A percentile compares a stretch with the other conserved stretches of the same genome.
phyloP scores from a whole-genome alignment of 2,797 vertebrate genomes.

The Poecilia gillii region DNA sequence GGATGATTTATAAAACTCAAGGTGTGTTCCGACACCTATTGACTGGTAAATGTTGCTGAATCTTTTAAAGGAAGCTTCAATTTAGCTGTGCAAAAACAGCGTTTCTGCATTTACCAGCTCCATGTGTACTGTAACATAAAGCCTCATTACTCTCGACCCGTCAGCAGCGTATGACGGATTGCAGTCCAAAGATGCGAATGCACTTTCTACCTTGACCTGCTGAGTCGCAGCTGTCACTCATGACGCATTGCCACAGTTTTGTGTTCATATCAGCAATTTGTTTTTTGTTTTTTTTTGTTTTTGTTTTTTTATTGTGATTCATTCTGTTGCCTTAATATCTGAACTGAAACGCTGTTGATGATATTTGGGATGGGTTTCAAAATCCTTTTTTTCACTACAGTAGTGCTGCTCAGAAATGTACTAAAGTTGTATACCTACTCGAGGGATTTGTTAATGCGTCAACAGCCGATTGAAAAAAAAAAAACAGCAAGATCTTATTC shows the following conservation, averaged over 20 bases:
- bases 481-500: conserved; percentile 18
- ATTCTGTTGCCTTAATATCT: conserved; percentile 60
- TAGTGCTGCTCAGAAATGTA: conserved; percentile 33
- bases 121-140: conserved; percentile 44
- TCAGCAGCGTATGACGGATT: conserved; percentile 52
- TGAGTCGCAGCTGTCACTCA: conserved; percentile 39
- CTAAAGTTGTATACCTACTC: conserved; percentile 29
- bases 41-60: conserved; percentile 60
- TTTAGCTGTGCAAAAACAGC: conserved; percentile 56
- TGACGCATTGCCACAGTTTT: conserved; percentile 28
- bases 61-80: conserved; percentile 63
- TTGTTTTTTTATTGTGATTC: conserved; percentile 45
- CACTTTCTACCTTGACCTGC: conserved; percentile 57
- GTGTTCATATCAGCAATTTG: conserved; percentile 57
- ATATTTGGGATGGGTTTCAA: conserved; percentile 44
- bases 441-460: conserved; percentile 49
- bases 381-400: conserved; percentile 30
- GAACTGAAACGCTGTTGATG: conserved; percentile 37
- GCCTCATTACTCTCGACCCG: conserved; percentile 61
- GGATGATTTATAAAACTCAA: conserved; percentile 46
- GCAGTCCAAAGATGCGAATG: conserved; percentile 15
- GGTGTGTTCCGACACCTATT: conserved; percentile 62
- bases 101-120: conserved; percentile 49
- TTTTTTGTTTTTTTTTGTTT: conserved; percentile 32
- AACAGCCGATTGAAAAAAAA: conserved; percentile 30